Conservation (phyloP, 2,113 vertebrate genomes). For the Dipodomys stephensi region DNA sequence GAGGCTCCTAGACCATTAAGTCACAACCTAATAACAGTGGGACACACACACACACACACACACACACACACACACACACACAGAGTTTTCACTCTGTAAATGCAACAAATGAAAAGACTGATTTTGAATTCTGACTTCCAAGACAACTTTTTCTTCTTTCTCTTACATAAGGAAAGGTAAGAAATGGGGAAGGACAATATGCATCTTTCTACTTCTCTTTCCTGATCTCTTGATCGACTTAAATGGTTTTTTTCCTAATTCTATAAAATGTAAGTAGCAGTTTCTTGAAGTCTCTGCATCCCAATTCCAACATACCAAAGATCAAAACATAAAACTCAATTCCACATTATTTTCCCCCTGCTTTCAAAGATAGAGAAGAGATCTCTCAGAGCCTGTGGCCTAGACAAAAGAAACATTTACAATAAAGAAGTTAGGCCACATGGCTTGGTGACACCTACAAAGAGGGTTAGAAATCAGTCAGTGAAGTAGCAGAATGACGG, state of each 20-base stretch:
- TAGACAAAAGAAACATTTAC: conserved; percentile 87
- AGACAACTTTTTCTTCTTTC: conserved; percentile 48
- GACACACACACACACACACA: neutral
- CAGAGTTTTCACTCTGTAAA: neutral
- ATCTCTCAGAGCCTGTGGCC: conserved; percentile 75
- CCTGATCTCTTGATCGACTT: neutral
- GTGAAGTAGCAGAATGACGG: conserved; percentile 84
- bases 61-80: neutral
- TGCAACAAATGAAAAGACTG: conserved; percentile 49
- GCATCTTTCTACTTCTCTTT: neutral
- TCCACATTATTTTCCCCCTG: neutral
- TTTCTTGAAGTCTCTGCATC: neutral
- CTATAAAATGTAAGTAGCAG: conserved; percentile 55
- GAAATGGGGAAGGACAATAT: neutral
- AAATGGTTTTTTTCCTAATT: neutral
- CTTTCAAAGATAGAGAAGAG: conserved; percentile 56
- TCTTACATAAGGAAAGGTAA: conserved; percentile 24
- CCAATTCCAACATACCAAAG: conserved; percentile 21
- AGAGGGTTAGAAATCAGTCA: conserved; percentile 81
- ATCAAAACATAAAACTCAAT: neutral
- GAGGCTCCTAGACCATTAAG: neutral
- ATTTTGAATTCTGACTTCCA: conserved; percentile 9
- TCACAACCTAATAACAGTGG: neutral
- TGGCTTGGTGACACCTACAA: conserved; percentile 87
- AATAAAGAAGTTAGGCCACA: conserved; percentile 85